Base-by-base conservation (phyloP, 2,797 vertebrate species). In the Phataginus tetradactyla region DNA sequence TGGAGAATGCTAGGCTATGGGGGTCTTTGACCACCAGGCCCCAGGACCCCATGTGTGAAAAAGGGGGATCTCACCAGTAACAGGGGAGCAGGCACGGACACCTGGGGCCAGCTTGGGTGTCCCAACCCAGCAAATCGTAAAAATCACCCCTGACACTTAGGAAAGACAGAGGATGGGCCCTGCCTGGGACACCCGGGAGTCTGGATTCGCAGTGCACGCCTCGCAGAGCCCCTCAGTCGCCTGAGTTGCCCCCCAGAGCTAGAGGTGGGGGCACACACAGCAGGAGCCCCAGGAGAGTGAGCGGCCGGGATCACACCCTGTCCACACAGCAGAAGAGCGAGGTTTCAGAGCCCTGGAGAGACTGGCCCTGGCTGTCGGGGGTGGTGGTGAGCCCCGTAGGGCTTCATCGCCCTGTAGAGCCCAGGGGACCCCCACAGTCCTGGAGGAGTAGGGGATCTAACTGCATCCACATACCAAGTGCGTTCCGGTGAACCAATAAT, bases 311-410 rank as follows among this genome's bases (percentile, higher is more conserved):
- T 83, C 15, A 1, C 23, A 18, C 37, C 5, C 37, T 3, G 57
- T 57, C 34, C 39, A 5, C 32, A 18, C 64, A n/a, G 64, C 7
- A 0, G 12, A 42, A 20, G 25, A 39, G 55, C 7, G n/a, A 13
- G 11, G 0, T 3, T 39, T 15, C 14, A 20, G 61, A 49, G 51
- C 39, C 51, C 53, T 42, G 29, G 49, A 59, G 83, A 86, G 83
- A 23, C 32, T 23, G 18, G n/a, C n/a, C n/a, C n/a, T 42, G 25
- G 39, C 39, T 39, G 39, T 39, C 39, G 39, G 7, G 5, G n/a
- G 21, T 23, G 7, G 45, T 5, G 25, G 10, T 5, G 11, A 55
- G 29, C 2, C 25, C 32, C 0, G 18, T 1, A 34, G 45, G 25
- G 27, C 37, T 39, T n/a, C 37, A 10, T 7, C 1, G 13, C 29